Evolutionary conservation across 2,113 vertebrate genomes (phyloP).

Genomic region (Crypturellus undulatus): DNA sequence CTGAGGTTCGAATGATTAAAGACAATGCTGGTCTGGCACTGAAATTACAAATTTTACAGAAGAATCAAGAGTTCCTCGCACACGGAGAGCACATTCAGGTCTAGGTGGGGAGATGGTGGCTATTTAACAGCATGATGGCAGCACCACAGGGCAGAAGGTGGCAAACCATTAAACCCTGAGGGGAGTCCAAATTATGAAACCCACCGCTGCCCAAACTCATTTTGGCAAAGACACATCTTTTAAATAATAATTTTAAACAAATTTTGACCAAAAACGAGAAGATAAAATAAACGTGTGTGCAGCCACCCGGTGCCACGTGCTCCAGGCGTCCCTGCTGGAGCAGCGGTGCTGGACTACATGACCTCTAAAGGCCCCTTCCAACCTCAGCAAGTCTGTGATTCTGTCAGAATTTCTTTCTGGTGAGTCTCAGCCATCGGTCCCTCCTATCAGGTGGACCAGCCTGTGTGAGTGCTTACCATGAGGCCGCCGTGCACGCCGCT

Average conservation of each 20-base stretch:
- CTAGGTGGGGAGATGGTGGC: neutral
- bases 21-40: neutral
- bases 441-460: neutral
- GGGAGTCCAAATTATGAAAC: neutral
- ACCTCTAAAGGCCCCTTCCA: too few species aligned
- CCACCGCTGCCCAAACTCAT: neutral
- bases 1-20: neutral
- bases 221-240: neutral
- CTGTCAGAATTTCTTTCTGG: neutral
- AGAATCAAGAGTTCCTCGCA: neutral
- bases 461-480: constrained; percentile 83
- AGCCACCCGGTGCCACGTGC: neutral
- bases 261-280: neutral
- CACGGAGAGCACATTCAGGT: neutral
- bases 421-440: neutral
- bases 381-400: too few species aligned
- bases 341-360: too few species aligned
- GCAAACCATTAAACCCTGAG: neutral
- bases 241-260: neutral
- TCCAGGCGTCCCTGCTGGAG: too few species aligned
- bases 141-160: neutral
- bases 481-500: constrained; percentile 96
- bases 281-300: fast-evolving
- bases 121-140: neutral
- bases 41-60: neutral